These are phyloP conservation scores for Pipa parva DNA, from an alignment of 2,113 vertebrate genomes.

Conservation along the genomic window DNA sequence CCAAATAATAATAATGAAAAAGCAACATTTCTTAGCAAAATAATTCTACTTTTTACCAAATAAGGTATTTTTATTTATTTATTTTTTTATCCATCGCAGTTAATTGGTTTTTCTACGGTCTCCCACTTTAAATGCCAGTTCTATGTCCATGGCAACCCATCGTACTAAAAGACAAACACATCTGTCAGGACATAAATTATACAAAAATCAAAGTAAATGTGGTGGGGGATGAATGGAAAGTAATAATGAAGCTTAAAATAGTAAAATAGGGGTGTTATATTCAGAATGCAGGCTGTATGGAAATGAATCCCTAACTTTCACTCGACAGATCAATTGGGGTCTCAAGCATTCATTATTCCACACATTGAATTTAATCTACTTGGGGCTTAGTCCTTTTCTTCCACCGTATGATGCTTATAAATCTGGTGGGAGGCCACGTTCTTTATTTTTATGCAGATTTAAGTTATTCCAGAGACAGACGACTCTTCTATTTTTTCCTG, in stretches of 20 bases:
- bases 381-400: slow-evolving; percentile 7
- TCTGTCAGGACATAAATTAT: slow-evolving; percentile 36
- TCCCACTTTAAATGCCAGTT: slow-evolving; percentile 21
- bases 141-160: slow-evolving; percentile 30
- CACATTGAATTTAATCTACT: slow-evolving; percentile 30
- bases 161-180: slow-evolving; percentile 28
- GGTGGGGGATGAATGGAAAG: slow-evolving; percentile 17
- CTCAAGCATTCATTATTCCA: slow-evolving; percentile 22
- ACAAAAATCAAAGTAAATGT: slow-evolving; percentile 27
- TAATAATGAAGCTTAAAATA: slow-evolving; percentile 37
- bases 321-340: slow-evolving; percentile 29
- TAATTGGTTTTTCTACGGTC: slow-evolving; percentile 9
- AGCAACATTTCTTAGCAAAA: background rate
- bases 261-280: slow-evolving; percentile 29
- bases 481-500: slow-evolving; percentile 7
- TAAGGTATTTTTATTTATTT: background rate
- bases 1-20: too few species aligned
- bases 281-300: slow-evolving; percentile 36
- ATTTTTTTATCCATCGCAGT: background rate
- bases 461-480: slow-evolving; percentile 12
- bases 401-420: slow-evolving; percentile 16
- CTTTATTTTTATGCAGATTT: slow-evolving; percentile 34
- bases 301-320: slow-evolving; percentile 29
- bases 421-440: slow-evolving; percentile 32
- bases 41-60: background rate